These are phyloP conservation scores for Stratiomys singularior DNA, from an alignment of 2,888 invertebrate genomes.

Conservation along the genomic window DNA sequence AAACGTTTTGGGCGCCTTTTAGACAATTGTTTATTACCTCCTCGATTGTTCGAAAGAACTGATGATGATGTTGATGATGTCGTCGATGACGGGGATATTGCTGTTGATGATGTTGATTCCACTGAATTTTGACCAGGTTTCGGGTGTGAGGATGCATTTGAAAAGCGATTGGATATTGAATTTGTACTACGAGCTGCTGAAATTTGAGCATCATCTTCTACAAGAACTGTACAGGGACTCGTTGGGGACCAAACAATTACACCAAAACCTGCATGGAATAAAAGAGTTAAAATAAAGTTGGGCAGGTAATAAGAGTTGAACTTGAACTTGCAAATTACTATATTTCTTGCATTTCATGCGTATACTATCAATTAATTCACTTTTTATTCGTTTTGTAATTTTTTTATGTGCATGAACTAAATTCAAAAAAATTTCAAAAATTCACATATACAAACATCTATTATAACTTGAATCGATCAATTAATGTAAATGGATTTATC, in stretches of 20 bases:
- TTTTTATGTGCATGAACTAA: neutral
- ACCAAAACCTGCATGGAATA: conserved; percentile 73
- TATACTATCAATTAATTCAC: neutral
- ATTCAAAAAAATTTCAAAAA: neutral
- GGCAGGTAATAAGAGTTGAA: no score
- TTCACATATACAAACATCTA: neutral
- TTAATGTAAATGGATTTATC: neutral
- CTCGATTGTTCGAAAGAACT: conserved; percentile 63
- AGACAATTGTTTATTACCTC: conserved; percentile 58
- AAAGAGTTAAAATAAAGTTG: neutral
- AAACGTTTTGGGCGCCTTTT: conserved; percentile 44
- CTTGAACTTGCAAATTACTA: no score
- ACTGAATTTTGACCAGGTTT: conserved; percentile 65
- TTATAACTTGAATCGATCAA: neutral
- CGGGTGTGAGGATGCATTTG: conserved; percentile 73
- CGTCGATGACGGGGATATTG: conserved; percentile 70
- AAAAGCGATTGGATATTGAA: conserved; percentile 77
- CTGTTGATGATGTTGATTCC: conserved; percentile 66
- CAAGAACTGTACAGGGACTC: conserved; percentile 85
- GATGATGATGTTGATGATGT: conserved; percentile 77
- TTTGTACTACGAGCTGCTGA: conserved; percentile 76
- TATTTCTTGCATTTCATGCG: no score
- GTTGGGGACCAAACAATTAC: conserved; percentile 85
- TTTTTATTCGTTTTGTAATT: neutral
- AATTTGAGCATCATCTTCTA: conserved; percentile 80